Base-by-base conservation (phyloP, 2,888 invertebrate species). In the Cenopis cana region DNA sequence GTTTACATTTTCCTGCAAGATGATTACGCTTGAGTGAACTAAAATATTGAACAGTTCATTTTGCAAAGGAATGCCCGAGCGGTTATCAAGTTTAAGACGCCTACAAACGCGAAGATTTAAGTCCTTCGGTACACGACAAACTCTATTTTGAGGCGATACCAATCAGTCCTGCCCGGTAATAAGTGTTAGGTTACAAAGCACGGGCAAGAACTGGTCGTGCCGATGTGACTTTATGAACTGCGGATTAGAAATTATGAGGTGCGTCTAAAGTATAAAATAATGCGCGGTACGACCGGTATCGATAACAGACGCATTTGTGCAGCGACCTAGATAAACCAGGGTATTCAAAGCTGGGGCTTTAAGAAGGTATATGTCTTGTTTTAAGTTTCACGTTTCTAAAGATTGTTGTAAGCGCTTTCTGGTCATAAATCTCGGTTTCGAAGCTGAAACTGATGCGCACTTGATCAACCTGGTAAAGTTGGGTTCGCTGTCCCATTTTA, bases 361-460 rank as follows among this genome's bases (percentile, higher is more conserved):
- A 33, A 49, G 71, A 49, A 61, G 55, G 49, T 24, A 4, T 18
- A 56, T 67, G 61, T 67, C 66, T 60, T 17, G 55, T 55, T 46
- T 65, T 24, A 33, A 56, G 8, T 55, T 41, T 55, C 29, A 36
- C 12, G 65, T 17, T 52, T 54, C 55, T 55, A n/a, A 33, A 65
- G 41, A 57, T 69, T 52, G 56, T 64, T 62, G 57, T 50, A 64
- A 65, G 74, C 50, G 36, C 33, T 64, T 56, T 64, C 62, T 64
- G 50, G 62, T 65, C 82, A 83, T 88, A 87, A 86, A 87, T 88
- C 87, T 84, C 80, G 80, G 80, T 82, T 81, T 82, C 81, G 85
- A 82, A 84, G 81, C 84, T 85, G 86, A 85, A 87, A 87, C 86
- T 87, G 87, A 89, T 86, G 86, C 84, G 81, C 79, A 79, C 82